Conservation (phyloP, 2,888 invertebrate genomes). For the Caenorhabditis angaria region DNA sequence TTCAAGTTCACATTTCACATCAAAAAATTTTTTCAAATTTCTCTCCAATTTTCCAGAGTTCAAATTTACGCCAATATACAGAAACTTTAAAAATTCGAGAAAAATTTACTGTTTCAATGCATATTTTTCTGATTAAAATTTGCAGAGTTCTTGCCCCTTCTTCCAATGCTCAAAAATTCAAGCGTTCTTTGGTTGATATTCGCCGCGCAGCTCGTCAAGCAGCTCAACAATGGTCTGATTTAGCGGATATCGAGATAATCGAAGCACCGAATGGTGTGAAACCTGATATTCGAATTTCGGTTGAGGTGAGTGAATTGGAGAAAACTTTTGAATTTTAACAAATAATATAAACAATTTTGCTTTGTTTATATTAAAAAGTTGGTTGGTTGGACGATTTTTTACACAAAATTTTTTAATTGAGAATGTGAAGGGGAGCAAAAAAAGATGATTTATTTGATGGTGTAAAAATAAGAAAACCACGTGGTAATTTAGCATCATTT, state of each 20-base stretch:
- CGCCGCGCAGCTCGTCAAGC: conserved; percentile 31
- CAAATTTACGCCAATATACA: too few relatives aligned
- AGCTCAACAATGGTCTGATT: conserved; percentile 36
- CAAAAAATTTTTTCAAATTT: too few relatives aligned
- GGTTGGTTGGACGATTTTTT: too few relatives aligned
- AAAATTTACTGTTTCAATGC: not conserved
- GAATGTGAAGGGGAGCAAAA: too few relatives aligned
- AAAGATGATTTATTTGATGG: too few relatives aligned
- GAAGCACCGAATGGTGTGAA: conserved; percentile 9
- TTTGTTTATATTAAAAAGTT: too few relatives aligned
- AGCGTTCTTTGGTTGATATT: conserved; percentile 22
- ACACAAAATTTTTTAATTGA: too few relatives aligned
- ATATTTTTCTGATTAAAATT: not conserved
- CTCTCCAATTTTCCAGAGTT: too few relatives aligned
- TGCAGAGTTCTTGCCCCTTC: not conserved
- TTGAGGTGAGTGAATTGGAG: conserved; percentile 14
- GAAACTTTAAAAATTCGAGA: too few relatives aligned
- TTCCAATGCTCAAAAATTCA: not conserved
- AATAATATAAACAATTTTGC: not conserved
- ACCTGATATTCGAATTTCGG: conserved; percentile 28
- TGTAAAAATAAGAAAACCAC: not conserved
- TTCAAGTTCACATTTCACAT: too few relatives aligned
- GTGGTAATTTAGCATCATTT: not conserved
- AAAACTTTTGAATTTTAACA: not conserved
- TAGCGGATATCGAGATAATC: conserved; percentile 35